phyloP scores from a whole-genome alignment of 1,140 invertebrate genomes.

The Drosophila repleta region DNA sequence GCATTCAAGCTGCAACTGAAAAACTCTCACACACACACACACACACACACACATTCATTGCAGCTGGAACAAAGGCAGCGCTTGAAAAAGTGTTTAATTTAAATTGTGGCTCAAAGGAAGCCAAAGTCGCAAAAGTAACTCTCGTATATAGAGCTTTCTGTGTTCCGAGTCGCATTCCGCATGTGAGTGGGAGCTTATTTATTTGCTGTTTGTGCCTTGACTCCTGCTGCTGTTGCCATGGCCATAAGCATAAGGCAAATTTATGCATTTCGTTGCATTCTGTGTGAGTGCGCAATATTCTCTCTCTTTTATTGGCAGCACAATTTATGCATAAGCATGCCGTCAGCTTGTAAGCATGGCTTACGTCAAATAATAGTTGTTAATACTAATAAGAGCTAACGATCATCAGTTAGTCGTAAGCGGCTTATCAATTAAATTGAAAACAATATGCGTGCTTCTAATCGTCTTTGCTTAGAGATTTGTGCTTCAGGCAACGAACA shows the following conservation, averaged over 20 bases:
- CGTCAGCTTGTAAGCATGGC: too few species aligned
- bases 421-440: too few species aligned
- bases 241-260: conserved; percentile 62
- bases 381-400: too few species aligned
- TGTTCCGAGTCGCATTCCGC: conserved; percentile 16
- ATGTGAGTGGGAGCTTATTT: conserved; percentile 50
- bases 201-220: conserved; percentile 36
- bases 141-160: conserved; percentile 9
- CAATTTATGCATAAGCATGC: conserved; percentile 40
- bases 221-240: conserved; percentile 49
- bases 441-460: too few species aligned
- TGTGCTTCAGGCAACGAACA: too few species aligned
- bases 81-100: conserved; percentile 68
- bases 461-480: too few species aligned
- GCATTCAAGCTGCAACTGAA: conserved; percentile 47
- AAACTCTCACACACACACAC: conserved; percentile 24
- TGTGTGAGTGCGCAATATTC: conserved; percentile 47
- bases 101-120: conserved; percentile 51
- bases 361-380: background rate
- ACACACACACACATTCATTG: conserved; percentile 44
- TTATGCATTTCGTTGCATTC: conserved; percentile 64
- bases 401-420: too few species aligned
- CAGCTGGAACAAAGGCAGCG: conserved; percentile 32
- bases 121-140: conserved; percentile 16
- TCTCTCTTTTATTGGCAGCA: conserved; percentile 62